Percentiles rank a stretch among this genome's conserved stretches.
These are phyloP conservation scores for Drosophila neocordata DNA, from an alignment of 1,140 invertebrate genomes.

Conservation along the genomic window DNA sequence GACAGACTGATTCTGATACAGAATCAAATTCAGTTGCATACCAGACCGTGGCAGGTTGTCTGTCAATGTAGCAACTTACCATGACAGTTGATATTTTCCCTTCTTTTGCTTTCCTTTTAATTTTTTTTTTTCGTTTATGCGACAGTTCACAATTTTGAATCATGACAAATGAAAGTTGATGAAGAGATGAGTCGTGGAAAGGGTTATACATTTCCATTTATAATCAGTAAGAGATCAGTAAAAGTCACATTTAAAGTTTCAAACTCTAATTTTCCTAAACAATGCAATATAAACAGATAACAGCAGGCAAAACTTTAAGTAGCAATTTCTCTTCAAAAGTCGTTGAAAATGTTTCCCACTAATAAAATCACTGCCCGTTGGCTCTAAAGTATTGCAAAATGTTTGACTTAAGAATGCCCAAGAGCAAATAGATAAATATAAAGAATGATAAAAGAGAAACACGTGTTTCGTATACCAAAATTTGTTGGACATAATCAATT, in stretches of 20 bases:
- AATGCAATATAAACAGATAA: constrained; percentile 26
- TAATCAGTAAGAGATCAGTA: background rate
- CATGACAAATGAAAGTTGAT: constrained; percentile 7
- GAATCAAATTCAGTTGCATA: background rate
- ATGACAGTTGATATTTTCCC: constrained; percentile 8
- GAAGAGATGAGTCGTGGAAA: background rate
- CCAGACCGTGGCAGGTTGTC: constrained; percentile 29
- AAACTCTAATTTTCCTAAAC: background rate
- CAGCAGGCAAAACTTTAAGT: constrained; percentile 11
- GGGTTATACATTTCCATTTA: background rate
- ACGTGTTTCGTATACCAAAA: constrained; percentile 62
- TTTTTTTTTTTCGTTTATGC: background rate
- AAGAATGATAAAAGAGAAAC: constrained; percentile 11
- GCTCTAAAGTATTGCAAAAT: constrained; percentile 24
- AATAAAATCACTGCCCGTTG: constrained; percentile 31
- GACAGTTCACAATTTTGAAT: background rate
- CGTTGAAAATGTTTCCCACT: constrained; percentile 29
- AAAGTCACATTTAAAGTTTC: background rate
- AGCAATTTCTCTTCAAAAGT: constrained; percentile 43
- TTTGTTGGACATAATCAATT: constrained; percentile 48
- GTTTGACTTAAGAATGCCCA: constrained; percentile 34
- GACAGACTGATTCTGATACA: background rate
- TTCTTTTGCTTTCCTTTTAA: background rate
- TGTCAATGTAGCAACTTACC: constrained; percentile 40
- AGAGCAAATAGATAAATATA: constrained; percentile 2